Base-by-base conservation (phyloP, 2,797 vertebrate species). In the Lepilemur ruficaudatus region DNA sequence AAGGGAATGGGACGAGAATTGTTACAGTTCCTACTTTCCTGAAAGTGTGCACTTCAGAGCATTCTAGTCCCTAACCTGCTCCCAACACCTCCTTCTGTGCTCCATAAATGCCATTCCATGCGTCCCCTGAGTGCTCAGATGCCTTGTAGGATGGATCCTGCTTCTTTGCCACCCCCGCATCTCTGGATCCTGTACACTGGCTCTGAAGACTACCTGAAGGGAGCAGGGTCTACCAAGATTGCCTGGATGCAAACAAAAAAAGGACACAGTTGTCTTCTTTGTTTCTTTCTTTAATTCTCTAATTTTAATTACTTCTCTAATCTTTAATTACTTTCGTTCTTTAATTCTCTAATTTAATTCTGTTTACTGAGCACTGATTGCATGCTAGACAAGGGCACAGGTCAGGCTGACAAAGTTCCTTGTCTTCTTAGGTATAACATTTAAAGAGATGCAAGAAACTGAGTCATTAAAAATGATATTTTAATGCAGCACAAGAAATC, bases 61-160 rank as follows among this genome's bases (percentile, higher is more conserved):
- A 38, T 38, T 7, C 7, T 8, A 20, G 15, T 38, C 30, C 25
- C 35, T n/a, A 63, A 0, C 35, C 38, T n/a, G 32, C 12, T n/a
- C 43, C 22, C 28, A 30, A 3, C 2, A 0, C 1, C 46, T 11
- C 5, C 6, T 25, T 57, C 48, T 6, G 0, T 32, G 20, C 50
- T n/a, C 28, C 13, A 1, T 35, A 14, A 8, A 0, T 7, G 28
- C 25, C 15, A 4, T 17, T 2, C 59, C 15, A 0, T 4, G 69
- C 12, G 5, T 15, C n/a, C 63, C 41, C 0, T 1, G 3, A 10
- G 14, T 5, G 18, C 48, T 32, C 32, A 52, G 35, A 67, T 4
- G 9, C 5, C 30, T 57, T 4, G 4, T 3, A 11, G 2, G 2
- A 4, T 4, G 30, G 7, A 30, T 9, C 25, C 20, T 6, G 0